Evolutionary conservation across 2,797 vertebrate genomes (phyloP), one percentile per base, ranked within the genome.

Genomic region (Odontamblyopus lacepedii): DNA sequence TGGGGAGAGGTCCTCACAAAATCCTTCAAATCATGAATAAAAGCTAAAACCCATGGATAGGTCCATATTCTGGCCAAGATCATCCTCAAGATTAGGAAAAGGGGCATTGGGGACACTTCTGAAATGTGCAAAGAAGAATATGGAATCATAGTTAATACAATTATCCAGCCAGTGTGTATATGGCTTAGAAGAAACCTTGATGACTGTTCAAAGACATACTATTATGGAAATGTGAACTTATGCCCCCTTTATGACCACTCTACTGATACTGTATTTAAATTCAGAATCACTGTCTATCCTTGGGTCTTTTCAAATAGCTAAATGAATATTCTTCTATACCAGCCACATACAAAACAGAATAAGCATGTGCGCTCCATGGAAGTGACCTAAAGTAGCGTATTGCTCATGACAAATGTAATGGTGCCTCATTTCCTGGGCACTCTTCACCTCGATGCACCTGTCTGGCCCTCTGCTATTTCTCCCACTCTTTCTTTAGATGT

Each of bases 341-440:
- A 35, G 7, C 19, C 19, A 3, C 30, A 32, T 79, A 87, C 81
- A 69, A 84, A 26, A 55, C 0, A 7, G 19, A 26, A 63, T 32
- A 55, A 19, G 59, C 8, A 23, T 29, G 67, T 66, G 77, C 79
- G 74, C 75, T 85, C 78, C 26, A 73, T 75, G 67, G 77, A 61
- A 2, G 69, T 87, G 84, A 87, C 88, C 89, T 88, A 66, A 3
- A 67, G 51, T 83, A 83, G 77, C 70, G 48, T 83, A 83, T 82
- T 81, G 79, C 78, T 80, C 85, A 89, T 80, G 85, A 87, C 84
- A 82, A 87, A 88, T 82, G 86, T 86, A 90, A 89, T 87, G 83
- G 82, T 83, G 81, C 81, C 83, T 89, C 83, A 81, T 89, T 87
- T 88, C 70, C 82, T 68, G 65, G 1, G 73, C 12, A 60, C 75